Base-by-base conservation (phyloP, 2,888 invertebrate genomes). In the Latrodectus hesperus region DNA sequence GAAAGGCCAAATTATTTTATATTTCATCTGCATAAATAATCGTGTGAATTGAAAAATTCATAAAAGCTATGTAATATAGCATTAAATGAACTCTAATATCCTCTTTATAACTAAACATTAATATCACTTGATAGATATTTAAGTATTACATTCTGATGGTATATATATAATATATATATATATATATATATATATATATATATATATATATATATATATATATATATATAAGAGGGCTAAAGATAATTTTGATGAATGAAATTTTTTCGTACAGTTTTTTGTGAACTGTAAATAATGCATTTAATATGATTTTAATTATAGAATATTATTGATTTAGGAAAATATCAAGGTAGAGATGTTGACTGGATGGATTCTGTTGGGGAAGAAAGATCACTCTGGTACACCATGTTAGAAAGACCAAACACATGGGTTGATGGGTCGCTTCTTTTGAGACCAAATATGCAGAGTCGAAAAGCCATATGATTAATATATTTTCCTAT, bases 361-460 rank as follows among this genome's bases (percentile, higher is more conserved):
- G 97, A 97, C 91, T 98, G 98, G 98, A 98, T 98, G 97, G 98
- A 98, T 93, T 96, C 97, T 74, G 94, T 95, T 12, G 98, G 97
- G 79, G 97, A 97, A 91, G 98, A 99, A 93, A 94, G 96, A 55
- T 94, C 95, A 0, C 93, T 98, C 12, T 99, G 99, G 99, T 97
- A 97, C 92, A 96, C 95, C 89, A 98, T 99, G 98, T 93, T 98
- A 91, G 96, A 97, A 91, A 94, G 96, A 89, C 98, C 98, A 55
- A 98, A 98, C 93, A 96, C 97, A 92, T 99, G 99, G 99, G 97
- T 98, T n/a, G 98, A 99, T 93, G 97, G 97, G 86, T 96, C 96
- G 88, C 93, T 99, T 72, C 95, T 96, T 8, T 94, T 99, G 68
- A 94, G 98, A 91, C 95, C 98, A 73, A 91, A 90, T 89, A 93